phyloP scores from a whole-genome alignment of 2,888 invertebrate species.

The Polyommatus icarus region DNA sequence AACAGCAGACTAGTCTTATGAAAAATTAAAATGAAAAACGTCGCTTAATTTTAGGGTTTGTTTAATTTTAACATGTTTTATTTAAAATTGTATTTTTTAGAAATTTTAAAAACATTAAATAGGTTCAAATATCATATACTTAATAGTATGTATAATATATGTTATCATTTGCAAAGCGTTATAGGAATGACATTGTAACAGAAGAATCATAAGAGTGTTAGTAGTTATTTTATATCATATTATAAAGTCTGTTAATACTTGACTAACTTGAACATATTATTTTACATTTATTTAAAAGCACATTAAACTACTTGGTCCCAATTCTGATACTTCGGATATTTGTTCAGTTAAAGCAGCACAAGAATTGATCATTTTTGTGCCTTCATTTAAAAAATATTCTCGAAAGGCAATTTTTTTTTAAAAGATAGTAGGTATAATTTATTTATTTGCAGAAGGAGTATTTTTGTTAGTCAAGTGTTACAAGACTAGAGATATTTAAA shows the following conservation, averaged over 20 bases:
- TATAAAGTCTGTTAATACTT: background rate
- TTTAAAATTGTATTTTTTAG: constrained; percentile 16
- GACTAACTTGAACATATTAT: background rate
- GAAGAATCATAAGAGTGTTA: background rate
- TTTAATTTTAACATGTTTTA: constrained; percentile 1
- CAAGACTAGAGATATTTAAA: background rate
- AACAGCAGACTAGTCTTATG: background rate
- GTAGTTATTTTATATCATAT: background rate
- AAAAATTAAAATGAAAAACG: background rate
- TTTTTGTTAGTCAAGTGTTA: constrained; percentile 1
- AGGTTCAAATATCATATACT: background rate
- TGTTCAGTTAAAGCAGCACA: too few relatives aligned
- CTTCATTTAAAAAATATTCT: background rate
- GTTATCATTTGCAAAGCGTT: background rate
- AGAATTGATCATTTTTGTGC: background rate
- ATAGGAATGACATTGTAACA: background rate
- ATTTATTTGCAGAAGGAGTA: background rate
- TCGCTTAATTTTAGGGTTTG: background rate
- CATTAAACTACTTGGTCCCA: background rate
- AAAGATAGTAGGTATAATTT: background rate
- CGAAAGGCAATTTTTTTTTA: too few relatives aligned
- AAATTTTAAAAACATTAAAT: background rate
- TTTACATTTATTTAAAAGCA: background rate
- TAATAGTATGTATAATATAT: background rate
- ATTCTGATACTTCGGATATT: too few relatives aligned